phyloP scores from a whole-genome alignment of 2,113 vertebrate genomes.

The Spea multiplicata region DNA sequence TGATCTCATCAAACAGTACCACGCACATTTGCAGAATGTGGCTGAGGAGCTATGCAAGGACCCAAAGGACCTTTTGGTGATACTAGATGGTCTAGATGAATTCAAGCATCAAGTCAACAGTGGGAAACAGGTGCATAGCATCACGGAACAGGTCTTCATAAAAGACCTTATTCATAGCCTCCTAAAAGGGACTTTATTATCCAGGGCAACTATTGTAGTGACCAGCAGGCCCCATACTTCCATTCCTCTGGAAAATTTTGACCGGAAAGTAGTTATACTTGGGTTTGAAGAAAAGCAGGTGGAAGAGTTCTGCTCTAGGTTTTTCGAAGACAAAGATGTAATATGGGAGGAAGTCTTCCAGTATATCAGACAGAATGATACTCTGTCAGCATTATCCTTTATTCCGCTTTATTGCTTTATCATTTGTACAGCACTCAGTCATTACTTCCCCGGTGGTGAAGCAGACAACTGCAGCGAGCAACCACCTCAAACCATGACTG shows the following conservation, averaged over 20 bases:
- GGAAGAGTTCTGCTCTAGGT: slow-evolving; percentile 60
- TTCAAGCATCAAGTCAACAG: slow-evolving; percentile 57
- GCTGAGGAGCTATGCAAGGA: slow-evolving; percentile 49
- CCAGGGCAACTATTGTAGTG: slow-evolving; percentile 58
- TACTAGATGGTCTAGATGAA: slow-evolving; percentile 64
- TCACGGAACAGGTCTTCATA: slow-evolving; percentile 47
- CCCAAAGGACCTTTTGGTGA: slow-evolving; percentile 55
- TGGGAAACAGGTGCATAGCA: slow-evolving; percentile 46
- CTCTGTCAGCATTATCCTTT: slow-evolving; percentile 62
- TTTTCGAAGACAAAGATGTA: slow-evolving; percentile 57
- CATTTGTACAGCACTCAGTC: slow-evolving; percentile 60
- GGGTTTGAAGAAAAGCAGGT: slow-evolving; percentile 64
- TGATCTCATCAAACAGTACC: slow-evolving; percentile 55
- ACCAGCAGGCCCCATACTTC: slow-evolving; percentile 58
- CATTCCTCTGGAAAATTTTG: slow-evolving; percentile 57
- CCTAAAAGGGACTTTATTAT: slow-evolving; percentile 60
- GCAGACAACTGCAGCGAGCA: slow-evolving; percentile 53
- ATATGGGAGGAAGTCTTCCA: slow-evolving; percentile 54
- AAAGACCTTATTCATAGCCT: slow-evolving; percentile 59
- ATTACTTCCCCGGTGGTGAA: slow-evolving; percentile 50
- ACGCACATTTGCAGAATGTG: slow-evolving; percentile 53
- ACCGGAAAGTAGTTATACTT: slow-evolving; percentile 60
- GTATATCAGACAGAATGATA: slow-evolving; percentile 60
- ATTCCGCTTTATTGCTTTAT: slow-evolving; percentile 69
- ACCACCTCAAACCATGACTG: slow-evolving; percentile 62